Conservation (phyloP, 2,113 vertebrate genomes). For the Siphamia tubifer region DNA sequence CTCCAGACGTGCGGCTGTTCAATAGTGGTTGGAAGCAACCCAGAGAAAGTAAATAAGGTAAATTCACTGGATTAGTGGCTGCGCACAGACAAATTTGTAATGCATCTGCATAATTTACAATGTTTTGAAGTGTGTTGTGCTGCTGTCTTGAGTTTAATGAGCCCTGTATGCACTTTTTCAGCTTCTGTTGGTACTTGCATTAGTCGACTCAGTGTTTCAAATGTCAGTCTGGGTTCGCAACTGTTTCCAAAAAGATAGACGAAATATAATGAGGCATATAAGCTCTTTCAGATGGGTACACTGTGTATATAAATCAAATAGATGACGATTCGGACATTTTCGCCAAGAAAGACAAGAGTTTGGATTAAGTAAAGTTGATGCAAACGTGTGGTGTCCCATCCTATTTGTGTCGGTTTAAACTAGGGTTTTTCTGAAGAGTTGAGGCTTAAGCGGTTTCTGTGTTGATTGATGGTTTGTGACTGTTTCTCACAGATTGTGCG, state of each 20-base stretch:
- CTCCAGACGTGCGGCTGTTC: conserved; percentile 98
- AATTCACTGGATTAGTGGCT: background rate
- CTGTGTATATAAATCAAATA: background rate
- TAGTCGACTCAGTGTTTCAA: background rate
- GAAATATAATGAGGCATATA: background rate
- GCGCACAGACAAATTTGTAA: background rate
- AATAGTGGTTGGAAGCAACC: conserved; percentile 94
- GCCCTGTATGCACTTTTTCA: background rate
- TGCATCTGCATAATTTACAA: background rate
- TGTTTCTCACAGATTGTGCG: conserved; percentile 84
- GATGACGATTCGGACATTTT: background rate
- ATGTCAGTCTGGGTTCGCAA: background rate
- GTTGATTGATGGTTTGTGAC: background rate
- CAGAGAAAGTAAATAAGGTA: conserved; percentile 99
- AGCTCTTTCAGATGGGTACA: background rate
- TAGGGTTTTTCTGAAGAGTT: background rate
- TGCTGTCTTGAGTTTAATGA: conserved; percentile 15
- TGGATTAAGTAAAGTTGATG: too few species aligned
- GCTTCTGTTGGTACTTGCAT: background rate
- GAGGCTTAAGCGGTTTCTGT: background rate
- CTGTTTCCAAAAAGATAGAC: background rate
- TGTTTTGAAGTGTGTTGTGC: conserved; percentile 3
- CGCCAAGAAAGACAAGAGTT: background rate
- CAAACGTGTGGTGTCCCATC: too few species aligned
- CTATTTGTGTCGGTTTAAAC: too few species aligned